phyloP scores from a whole-genome alignment of 2,113 vertebrate species.

The Tragelaphus strepsiceros region DNA sequence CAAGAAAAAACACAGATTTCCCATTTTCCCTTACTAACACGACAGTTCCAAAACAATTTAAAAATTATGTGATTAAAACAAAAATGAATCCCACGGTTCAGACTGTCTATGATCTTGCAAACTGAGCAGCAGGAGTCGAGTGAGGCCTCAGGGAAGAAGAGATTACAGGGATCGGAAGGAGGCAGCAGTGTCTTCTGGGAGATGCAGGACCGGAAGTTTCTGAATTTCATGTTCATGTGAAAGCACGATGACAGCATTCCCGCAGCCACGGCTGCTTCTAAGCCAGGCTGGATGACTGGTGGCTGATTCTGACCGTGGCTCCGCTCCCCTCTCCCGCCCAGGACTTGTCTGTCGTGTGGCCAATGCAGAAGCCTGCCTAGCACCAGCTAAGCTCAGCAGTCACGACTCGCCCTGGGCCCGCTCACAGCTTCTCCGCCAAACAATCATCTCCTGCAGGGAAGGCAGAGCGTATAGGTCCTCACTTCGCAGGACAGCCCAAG shows the following conservation, averaged over 20 bases:
- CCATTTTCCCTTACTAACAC: background rate
- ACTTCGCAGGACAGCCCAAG: background rate
- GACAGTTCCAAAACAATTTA: background rate
- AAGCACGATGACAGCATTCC: background rate
- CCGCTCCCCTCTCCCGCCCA: background rate
- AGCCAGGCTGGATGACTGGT: background rate
- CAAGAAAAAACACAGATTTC: background rate
- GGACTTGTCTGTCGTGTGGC: fast-evolving
- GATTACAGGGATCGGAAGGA: background rate
- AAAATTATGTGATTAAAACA: background rate
- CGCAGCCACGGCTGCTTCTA: fast-evolving
- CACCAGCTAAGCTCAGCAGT: background rate
- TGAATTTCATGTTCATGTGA: fast-evolving
- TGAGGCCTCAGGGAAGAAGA: background rate
- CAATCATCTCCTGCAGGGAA: background rate
- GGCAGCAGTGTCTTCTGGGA: background rate
- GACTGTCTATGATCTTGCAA: background rate
- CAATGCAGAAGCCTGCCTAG: background rate
- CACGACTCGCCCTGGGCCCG: background rate
- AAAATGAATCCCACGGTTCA: background rate
- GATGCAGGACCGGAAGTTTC: fast-evolving
- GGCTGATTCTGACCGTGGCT: fast-evolving
- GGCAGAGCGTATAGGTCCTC: background rate
- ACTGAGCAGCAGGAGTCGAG: background rate
- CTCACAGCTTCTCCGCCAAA: background rate